These are phyloP conservation scores for Sebastes fasciatus DNA, from an alignment of 2,113 vertebrate genomes.

Conservation along the genomic window DNA sequence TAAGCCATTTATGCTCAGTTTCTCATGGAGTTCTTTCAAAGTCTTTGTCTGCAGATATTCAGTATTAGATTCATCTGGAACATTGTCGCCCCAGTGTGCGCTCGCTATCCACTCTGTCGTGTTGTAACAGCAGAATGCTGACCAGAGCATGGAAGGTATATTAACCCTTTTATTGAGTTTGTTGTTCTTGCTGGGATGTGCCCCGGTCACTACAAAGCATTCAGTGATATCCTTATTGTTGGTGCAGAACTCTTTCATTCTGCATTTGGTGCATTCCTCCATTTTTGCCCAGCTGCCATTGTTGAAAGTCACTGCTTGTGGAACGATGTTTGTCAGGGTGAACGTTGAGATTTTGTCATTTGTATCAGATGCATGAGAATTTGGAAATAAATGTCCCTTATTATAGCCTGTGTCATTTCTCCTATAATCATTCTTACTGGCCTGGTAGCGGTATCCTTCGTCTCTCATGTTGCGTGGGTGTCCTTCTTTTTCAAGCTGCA, in stretches of 20 bases:
- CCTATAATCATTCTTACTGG: neutral
- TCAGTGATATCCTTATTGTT: neutral
- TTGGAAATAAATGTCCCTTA: slow-evolving; percentile 26
- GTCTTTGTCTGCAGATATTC: neutral
- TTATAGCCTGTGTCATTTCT: accelerated
- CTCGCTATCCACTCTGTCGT: neutral
- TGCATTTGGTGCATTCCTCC: neutral
- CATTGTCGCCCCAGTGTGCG: neutral
- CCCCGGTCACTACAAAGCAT: neutral
- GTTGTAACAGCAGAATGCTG: neutral
- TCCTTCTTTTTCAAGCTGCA: slow-evolving; percentile 23
- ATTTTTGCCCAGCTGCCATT: neutral
- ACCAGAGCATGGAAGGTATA: neutral
- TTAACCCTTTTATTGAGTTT: neutral
- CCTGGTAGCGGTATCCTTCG: neutral
- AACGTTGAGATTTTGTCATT: neutral
- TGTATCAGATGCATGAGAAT: accelerated
- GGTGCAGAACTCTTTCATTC: neutral
- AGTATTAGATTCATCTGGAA: neutral
- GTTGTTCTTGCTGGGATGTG: neutral
- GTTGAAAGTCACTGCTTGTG: neutral
- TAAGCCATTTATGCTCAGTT: neutral
- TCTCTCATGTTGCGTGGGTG: neutral
- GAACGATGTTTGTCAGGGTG: slow-evolving; percentile 37
- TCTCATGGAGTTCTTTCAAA: neutral